Percentiles rank a stretch among this genome's conserved stretches.
Evolutionary conservation across 1,140 invertebrate species (phyloP).

Genomic region (Drosophila mayri): DNA sequence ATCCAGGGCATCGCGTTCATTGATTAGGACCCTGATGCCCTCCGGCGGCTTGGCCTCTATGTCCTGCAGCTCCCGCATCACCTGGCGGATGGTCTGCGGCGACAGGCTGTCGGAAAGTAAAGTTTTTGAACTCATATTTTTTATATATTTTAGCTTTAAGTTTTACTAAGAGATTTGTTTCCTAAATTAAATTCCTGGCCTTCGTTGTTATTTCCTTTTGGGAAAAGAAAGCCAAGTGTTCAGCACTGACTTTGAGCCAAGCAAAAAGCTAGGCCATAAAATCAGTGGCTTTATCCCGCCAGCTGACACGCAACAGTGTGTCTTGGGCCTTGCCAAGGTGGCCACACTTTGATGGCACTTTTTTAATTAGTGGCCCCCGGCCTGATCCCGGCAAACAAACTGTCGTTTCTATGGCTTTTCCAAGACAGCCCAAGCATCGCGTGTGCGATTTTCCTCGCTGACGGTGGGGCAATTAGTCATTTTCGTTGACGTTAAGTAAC

Average conservation of each 20-base stretch:
- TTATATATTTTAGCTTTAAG: background rate
- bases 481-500: constrained; percentile 36
- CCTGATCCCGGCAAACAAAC: constrained; percentile 50
- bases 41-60: constrained; percentile 92
- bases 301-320: constrained; percentile 55
- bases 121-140: background rate
- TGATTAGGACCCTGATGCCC: constrained; percentile 94
- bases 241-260: background rate
- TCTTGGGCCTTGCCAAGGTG: constrained; percentile 34
- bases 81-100: constrained; percentile 94
- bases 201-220: background rate
- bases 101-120: constrained; percentile 93
- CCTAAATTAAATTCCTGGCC: background rate
- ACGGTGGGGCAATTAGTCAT: constrained; percentile 64
- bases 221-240: background rate
- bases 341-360: constrained; percentile 81
- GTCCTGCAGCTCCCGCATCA: constrained; percentile 93
- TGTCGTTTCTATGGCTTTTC: constrained; percentile 49
- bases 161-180: background rate
- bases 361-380: constrained; percentile 70
- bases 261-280: constrained; percentile 49
- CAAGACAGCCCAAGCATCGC: constrained; percentile 59
- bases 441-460: constrained; percentile 46
- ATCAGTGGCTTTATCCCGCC: constrained; percentile 61
- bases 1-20: constrained; percentile 96